Percentiles rank a stretch among this genome's conserved stretches.
phyloP scores from a whole-genome alignment of 2,797 vertebrate species.

The Cyclopterus lumpus region DNA sequence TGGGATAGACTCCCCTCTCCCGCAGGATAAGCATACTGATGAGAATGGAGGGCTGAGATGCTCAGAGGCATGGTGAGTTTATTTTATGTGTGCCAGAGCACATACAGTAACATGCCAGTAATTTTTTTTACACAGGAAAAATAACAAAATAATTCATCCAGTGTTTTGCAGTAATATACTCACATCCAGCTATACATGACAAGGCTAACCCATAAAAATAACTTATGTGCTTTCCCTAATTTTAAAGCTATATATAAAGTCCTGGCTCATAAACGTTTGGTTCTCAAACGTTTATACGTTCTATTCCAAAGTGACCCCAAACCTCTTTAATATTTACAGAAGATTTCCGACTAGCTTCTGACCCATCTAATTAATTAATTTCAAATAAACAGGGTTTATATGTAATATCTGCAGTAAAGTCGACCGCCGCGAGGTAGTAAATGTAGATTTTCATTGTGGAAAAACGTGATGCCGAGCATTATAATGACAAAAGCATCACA shows the following conservation, averaged over 20 bases:
- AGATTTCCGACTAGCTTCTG: constrained; percentile 44
- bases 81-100: neutral
- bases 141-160: neutral
- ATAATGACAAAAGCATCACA: constrained; percentile 31
- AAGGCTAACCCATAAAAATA: constrained; percentile 31
- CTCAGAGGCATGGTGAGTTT: neutral
- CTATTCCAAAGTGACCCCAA: constrained; percentile 29
- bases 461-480: constrained; percentile 27
- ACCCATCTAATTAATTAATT: constrained; percentile 60
- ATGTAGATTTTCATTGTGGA: constrained; percentile 40
- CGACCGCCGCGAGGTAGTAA: constrained; percentile 31
- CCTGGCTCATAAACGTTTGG: constrained; percentile 48
- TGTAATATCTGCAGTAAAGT: constrained; percentile 41
- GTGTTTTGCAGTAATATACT: constrained; percentile 6
- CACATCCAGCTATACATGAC: constrained; percentile 9
- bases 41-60: neutral
- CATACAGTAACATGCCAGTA: neutral
- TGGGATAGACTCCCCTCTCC: neutral
- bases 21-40: neutral
- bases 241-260: constrained; percentile 52
- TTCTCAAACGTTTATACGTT: constrained; percentile 30
- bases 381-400: constrained; percentile 61
- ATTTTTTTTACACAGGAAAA: constrained; percentile 27
- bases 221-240: constrained; percentile 19
- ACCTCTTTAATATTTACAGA: constrained; percentile 48